Base-by-base conservation (phyloP, 2,113 vertebrate genomes). In the Oreochromis niloticus region DNA sequence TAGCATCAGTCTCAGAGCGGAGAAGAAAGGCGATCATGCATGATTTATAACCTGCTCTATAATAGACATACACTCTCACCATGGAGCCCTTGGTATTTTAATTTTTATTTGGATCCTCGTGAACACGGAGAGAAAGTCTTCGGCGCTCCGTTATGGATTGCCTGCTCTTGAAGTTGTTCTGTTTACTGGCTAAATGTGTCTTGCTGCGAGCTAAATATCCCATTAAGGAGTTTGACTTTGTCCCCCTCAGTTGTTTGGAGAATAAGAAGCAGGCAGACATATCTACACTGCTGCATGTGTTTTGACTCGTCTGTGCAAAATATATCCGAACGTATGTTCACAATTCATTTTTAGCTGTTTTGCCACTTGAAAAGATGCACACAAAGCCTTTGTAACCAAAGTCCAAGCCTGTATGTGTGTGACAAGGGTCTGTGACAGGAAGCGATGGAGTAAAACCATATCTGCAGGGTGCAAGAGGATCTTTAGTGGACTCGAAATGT, bases 1-100 rank as follows among this genome's bases (percentile, higher is more conserved):
- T 86, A 87, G 84, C 85, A 75, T 91, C 92, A 89, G 85, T 59
- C 7, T 59, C 81, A 13, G 19, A 71, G 43, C 9, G 4, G 34
- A 68, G 85, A 88, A 90, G 87, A 90, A 87, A 88, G 87, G 82
- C 68, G 30, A 83, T 80, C 84, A 54, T 84, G 82, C 85, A 80
- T 85, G 80, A 85, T 91, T 91, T 68, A 88, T 52, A 75, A 52
- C 36, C 8, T 13, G 10, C 68, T 66, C 54, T n/a, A 34, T 52
- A 80, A 48, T 1, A 83, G 86, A 84, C 78, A 22, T 36, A 55
- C 17, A 54, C 9, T 59, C 81, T 82, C 84, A 63, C 6, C 78
- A 34, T 6, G 66, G 63, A 59, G 63, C 12, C 30, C 2, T 3
- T 78, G 24, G 9, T 54, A 24, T 2, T 88, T 88, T 24, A 34